Conservation (phyloP, 2,888 invertebrate species). For the Aquatica leii region DNA sequence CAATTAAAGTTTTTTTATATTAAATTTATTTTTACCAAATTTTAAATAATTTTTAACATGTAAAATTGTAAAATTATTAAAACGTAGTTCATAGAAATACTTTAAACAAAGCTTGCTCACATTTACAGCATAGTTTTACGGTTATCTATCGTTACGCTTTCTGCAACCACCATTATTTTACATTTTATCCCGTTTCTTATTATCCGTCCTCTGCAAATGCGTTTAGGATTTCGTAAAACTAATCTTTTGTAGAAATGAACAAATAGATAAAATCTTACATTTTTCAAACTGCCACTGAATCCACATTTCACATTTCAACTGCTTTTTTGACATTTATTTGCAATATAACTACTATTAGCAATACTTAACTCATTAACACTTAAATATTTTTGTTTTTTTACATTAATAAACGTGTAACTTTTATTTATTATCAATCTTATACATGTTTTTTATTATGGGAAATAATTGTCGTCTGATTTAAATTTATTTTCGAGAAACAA, state of each 20-base stretch:
- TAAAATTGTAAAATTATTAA: too few species aligned
- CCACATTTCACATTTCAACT: conserved; percentile 25
- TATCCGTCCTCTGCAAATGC: conserved; percentile 23
- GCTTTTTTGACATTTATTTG: conserved; percentile 20
- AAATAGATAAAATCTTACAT: conserved; percentile 34
- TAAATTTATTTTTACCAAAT: too few species aligned
- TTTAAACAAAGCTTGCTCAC: too few species aligned
- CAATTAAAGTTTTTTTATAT: too few species aligned
- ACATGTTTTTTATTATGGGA: conserved; percentile 19
- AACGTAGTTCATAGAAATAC: too few species aligned
- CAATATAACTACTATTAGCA: conserved; percentile 9
- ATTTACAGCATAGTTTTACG: conserved; percentile 3
- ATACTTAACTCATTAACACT: too few species aligned
- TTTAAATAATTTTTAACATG: too few species aligned
- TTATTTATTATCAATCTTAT: conserved; percentile 17
- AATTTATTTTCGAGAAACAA: conserved; percentile 25
- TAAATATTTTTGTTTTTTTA: too few species aligned
- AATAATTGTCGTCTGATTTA: conserved; percentile 22
- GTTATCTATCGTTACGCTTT: conserved; percentile 10
- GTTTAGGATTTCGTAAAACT: conserved; percentile 30
- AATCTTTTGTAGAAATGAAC: conserved; percentile 34
- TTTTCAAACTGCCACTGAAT: conserved; percentile 32
- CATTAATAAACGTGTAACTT: too few species aligned
- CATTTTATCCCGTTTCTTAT: conserved; percentile 27
- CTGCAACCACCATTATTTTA: conserved; percentile 26